Evolutionary conservation across 2,888 invertebrate species (phyloP).

Genomic region (Thelaira solivaga): DNA sequence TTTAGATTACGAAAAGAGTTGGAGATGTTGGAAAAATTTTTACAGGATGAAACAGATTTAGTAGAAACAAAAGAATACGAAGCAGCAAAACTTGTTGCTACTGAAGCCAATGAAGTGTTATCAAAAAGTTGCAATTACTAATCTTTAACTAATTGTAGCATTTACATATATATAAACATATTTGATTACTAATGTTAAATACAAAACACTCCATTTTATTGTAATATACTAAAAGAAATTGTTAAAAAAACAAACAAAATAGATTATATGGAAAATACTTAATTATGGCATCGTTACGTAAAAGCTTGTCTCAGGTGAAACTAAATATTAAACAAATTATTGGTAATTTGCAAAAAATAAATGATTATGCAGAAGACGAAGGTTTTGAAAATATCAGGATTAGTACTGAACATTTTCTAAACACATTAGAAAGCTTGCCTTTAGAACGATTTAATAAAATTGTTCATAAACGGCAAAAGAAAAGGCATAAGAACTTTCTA

Average conservation of each 20-base stretch:
- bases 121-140: conserved; percentile 15
- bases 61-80: conserved; percentile 84
- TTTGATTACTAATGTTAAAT: too few relatives aligned
- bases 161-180: conserved; percentile 26
- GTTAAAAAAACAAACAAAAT: conserved; percentile 9
- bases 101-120: conserved; percentile 80
- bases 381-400: conserved; percentile 52
- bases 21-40: conserved; percentile 84
- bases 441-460: conserved; percentile 43
- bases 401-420: conserved; percentile 50
- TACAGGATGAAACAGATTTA: conserved; percentile 87
- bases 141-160: conserved; percentile 20
- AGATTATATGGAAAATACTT: neutral
- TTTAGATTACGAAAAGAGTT: conserved; percentile 83
- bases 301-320: conserved; percentile 45
- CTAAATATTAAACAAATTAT: conserved; percentile 45
- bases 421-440: conserved; percentile 35
- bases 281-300: conserved; percentile 9
- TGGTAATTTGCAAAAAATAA: conserved; percentile 26
- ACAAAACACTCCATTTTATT: neutral
- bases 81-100: conserved; percentile 82
- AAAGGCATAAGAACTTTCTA: conserved; percentile 44
- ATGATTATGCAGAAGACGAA: neutral
- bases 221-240: conserved; percentile 16
- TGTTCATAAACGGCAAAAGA: conserved; percentile 51